Evolutionary conservation across 2,888 invertebrate genomes (phyloP), one percentile per base, ranked within the genome.

Genomic region (Artemia sinica): DNA sequence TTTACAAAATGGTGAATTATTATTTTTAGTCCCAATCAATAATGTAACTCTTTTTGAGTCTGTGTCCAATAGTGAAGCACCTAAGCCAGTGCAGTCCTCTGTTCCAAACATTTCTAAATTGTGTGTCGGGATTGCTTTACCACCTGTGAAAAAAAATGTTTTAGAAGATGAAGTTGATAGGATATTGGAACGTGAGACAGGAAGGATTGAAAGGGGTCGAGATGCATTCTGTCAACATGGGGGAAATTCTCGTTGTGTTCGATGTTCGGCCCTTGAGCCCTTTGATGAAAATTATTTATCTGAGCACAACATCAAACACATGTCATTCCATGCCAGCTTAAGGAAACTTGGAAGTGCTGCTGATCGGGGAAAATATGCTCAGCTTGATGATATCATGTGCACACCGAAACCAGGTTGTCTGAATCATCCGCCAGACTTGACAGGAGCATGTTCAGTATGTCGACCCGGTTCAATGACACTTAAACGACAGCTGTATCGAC

Each of bases 381-480:
- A 86, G 66, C 80, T 98, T 73, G 95, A 97, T 77, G 94, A 97
- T 77, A 85, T 95, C 51, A 90, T 88, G 73, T 96, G 93, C 80
- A 88, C 89, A 75, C 92, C 98, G 75, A 94, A 93, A 81, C 84
- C 88, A 74, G 92, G 95, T 3, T 98, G 98, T 78, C 87, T 87
- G 74, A 93, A 93, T 77, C 98, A 99, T 81, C 91, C 90, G 68
- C 95, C 97, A 72, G 98, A 96, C 94, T 98, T 98, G 70, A 90
- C 88, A 79, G 98, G 97, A 73, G 93, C 98, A 76, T 99, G 98
- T 80, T 95, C 96, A 66, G 90, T 91, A 81, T 98, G 98, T 79
- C 96, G 96, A 79, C 98, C 98, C 13, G 91, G 89, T 77, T 94
- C 97, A 58, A 87, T 98, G 74, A 97, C 97, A 48, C 83, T 98